These are phyloP conservation scores for Drosophila barbarae DNA, from an alignment of 2,888 invertebrate genomes.

Conservation along the genomic window DNA sequence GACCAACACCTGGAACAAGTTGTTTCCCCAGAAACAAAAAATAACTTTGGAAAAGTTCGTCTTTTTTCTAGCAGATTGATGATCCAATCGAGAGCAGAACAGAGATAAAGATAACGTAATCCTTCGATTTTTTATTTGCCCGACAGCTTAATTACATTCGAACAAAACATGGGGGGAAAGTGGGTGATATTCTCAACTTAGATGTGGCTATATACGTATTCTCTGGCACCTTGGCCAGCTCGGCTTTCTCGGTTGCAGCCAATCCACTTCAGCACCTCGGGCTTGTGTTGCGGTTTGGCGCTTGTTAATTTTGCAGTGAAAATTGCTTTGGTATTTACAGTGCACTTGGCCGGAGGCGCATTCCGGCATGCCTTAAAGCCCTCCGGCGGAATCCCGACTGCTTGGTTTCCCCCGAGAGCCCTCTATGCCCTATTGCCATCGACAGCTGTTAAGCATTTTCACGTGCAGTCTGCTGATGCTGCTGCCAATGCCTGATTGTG, in stretches of 20 bases:
- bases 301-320: constrained; percentile 73
- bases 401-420: constrained; percentile 6
- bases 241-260: constrained; percentile 14
- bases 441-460: constrained; percentile 71
- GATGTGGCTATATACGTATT: constrained; percentile 13
- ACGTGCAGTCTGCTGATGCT: constrained; percentile 51
- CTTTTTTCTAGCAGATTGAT: constrained; percentile 2
- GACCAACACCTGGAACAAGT: neutral
- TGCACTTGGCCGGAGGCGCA: constrained; percentile 71
- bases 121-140: constrained; percentile 19
- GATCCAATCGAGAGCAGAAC: constrained; percentile 6
- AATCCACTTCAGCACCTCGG: constrained; percentile 42
- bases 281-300: constrained; percentile 60
- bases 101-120: constrained; percentile 10
- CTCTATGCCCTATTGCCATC: constrained; percentile 47
- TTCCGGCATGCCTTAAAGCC: constrained; percentile 48
- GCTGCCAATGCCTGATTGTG: constrained; percentile 61
- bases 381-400: constrained; percentile 8
- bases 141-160: constrained; percentile 65
- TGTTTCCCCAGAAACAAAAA: neutral
- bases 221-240: constrained; percentile 21
- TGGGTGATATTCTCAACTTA: constrained; percentile 38
- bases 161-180: constrained; percentile 13
- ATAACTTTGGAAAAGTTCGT: neutral
- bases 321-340: constrained; percentile 74